Evolutionary conservation across 2,888 invertebrate species (phyloP).

Genomic region (Acrobasis repandana): DNA sequence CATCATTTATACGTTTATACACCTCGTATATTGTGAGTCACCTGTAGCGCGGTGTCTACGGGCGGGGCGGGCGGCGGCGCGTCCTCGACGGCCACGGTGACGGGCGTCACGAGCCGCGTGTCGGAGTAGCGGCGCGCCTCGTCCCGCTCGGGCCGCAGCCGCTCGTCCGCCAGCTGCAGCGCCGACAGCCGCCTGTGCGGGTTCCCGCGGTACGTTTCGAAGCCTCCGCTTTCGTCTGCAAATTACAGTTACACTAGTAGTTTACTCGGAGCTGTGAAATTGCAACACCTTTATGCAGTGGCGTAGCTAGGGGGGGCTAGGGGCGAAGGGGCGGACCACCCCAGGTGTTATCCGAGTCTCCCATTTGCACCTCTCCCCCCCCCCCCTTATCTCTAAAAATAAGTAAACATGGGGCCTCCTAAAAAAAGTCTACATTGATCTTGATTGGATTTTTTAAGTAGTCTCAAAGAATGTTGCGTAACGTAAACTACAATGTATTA

Average conservation of each 20-base stretch:
- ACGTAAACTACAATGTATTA: no score
- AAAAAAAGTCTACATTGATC: no score
- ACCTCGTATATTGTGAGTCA: background rate
- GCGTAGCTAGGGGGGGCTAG: no score
- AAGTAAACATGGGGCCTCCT: no score
- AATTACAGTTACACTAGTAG: background rate
- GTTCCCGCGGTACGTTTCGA: conserved; percentile 73
- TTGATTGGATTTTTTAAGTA: no score
- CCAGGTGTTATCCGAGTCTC: no score
- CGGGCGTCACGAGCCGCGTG: conserved; percentile 39
- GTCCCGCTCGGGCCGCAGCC: conserved; percentile 35
- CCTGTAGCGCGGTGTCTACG: conserved; percentile 23
- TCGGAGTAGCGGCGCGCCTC: conserved; percentile 47
- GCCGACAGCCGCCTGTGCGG: conserved; percentile 65
- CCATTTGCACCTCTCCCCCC: no score
- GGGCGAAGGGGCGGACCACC: no score
- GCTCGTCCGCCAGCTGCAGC: conserved; percentile 39
- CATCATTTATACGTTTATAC: conserved; percentile 25
- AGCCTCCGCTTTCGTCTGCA: conserved; percentile 76
- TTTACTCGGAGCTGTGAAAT: no score
- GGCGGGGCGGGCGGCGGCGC: conserved; percentile 23
- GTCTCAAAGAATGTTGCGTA: no score
- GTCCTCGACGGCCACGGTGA: conserved; percentile 7
- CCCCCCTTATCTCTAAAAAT: no score
- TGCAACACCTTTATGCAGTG: no score